Evolutionary conservation across 2,797 vertebrate genomes (phyloP).

Genomic region (Myotis pilosus): DNA sequence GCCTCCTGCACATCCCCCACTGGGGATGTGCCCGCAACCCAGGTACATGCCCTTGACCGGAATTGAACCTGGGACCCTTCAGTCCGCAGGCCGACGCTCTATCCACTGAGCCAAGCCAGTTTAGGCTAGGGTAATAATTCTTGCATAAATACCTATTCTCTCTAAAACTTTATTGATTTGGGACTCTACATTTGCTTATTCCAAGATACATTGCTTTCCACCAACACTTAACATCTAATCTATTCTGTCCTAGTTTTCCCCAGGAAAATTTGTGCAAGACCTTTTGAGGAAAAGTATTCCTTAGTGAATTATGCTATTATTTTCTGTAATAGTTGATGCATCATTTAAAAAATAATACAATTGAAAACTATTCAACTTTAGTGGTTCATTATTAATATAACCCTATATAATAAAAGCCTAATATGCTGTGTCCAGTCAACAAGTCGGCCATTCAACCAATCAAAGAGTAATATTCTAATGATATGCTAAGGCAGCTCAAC

Average conservation of each 20-base stretch:
- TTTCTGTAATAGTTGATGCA: neutral
- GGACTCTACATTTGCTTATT: neutral
- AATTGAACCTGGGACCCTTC: too few species aligned
- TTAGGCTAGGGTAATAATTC: neutral
- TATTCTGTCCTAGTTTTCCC: neutral
- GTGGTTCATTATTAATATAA: neutral
- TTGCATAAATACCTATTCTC: neutral
- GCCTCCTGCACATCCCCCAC: too few species aligned
- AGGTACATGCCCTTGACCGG: too few species aligned
- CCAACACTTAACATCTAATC: neutral
- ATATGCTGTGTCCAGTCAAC: too few species aligned
- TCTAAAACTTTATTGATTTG: neutral
- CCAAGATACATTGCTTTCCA: neutral
- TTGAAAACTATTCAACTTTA: neutral
- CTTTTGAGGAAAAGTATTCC: neutral
- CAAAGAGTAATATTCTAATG: too few species aligned
- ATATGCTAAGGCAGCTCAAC: too few species aligned
- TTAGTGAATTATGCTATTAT: neutral
- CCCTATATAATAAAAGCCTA: too few species aligned
- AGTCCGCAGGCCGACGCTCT: too few species aligned
- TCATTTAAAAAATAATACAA: neutral
- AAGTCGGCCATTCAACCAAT: too few species aligned
- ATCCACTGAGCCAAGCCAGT: too few species aligned
- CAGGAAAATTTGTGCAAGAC: neutral
- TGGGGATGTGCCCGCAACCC: too few species aligned